A percentile compares a stretch with the other conserved stretches of the same genome.
Conservation (phyloP, 2,113 vertebrate species). For the Felis catus region DNA sequence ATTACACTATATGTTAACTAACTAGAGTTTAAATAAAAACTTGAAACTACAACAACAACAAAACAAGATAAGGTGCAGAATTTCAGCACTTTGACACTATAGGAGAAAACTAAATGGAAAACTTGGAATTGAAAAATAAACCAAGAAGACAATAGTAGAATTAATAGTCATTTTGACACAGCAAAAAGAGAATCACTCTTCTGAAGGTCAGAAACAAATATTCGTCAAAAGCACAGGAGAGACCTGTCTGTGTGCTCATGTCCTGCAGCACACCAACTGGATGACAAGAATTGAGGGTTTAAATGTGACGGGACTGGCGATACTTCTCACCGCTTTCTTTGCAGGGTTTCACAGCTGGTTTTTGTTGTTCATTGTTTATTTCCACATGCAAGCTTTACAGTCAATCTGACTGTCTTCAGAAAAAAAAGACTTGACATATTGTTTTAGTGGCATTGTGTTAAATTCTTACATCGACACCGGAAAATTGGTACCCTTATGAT, state of each 20-base stretch:
- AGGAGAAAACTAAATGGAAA: not conserved
- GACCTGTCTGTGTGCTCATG: not conserved
- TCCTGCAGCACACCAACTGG: fast-evolving
- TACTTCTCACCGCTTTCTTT: not conserved
- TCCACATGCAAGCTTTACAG: not conserved
- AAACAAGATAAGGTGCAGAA: not conserved
- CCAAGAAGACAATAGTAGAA: not conserved
- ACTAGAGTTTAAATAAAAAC: not conserved
- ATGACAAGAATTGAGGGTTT: fast-evolving
- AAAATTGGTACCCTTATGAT: not conserved
- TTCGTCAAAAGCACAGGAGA: not conserved
- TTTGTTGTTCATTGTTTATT: not conserved
- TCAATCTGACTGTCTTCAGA: not conserved
- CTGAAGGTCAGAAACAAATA: not conserved
- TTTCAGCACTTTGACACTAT: not conserved
- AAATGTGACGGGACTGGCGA: fast-evolving
- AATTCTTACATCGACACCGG: not conserved
- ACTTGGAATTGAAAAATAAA: not conserved
- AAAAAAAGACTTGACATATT: not conserved
- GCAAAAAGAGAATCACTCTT: not conserved
- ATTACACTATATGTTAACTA: not conserved
- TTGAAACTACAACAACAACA: not conserved
- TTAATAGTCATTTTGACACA: not conserved
- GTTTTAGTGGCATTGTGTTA: not conserved
- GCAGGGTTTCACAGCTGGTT: not conserved